Conservation (phyloP, 2,113 vertebrate species). For the Coryphaenoides rupestris region DNA sequence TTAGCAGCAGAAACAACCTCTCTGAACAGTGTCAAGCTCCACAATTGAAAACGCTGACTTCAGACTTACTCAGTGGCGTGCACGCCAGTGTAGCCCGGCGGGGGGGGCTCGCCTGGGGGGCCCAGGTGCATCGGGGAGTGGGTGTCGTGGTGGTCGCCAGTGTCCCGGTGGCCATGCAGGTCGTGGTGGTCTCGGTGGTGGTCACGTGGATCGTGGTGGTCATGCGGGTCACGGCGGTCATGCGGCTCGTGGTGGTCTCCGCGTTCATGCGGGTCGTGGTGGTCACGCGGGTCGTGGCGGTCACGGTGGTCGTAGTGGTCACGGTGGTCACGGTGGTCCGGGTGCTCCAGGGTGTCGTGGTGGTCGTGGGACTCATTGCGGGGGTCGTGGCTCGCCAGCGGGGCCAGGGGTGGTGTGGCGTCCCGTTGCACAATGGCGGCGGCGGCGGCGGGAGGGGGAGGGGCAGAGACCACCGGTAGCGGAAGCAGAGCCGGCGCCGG, state of each 20-base stretch:
- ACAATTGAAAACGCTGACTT: neutral
- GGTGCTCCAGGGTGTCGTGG: constrained; percentile 16
- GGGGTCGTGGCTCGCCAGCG: constrained; percentile 20
- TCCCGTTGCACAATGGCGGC: neutral
- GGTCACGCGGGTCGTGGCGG: too few relatives aligned
- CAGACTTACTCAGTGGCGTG: neutral
- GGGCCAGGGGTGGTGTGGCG: constrained; percentile 27
- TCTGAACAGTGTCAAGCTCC: neutral
- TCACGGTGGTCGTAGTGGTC: neutral
- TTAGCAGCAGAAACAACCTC: neutral
- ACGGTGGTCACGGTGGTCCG: constrained; percentile 24
- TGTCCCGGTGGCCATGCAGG: constrained; percentile 28
- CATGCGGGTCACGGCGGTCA: constrained; percentile 22
- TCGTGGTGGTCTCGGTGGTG: constrained; percentile 13
- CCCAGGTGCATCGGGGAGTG: constrained; percentile 74
- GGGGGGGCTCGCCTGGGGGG: constrained; percentile 79
- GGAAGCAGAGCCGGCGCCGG: too few relatives aligned
- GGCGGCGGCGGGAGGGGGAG: neutral
- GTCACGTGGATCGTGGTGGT: constrained; percentile 20
- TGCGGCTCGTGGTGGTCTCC: neutral
- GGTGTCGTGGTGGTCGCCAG: neutral
- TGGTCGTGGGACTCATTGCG: neutral
- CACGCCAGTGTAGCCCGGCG: constrained; percentile 47
- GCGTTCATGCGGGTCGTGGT: constrained; percentile 18
- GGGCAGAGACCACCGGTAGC: neutral